These are phyloP conservation scores for Nomada ruficornis DNA, from an alignment of 2,888 invertebrate species.

Conservation along the genomic window DNA sequence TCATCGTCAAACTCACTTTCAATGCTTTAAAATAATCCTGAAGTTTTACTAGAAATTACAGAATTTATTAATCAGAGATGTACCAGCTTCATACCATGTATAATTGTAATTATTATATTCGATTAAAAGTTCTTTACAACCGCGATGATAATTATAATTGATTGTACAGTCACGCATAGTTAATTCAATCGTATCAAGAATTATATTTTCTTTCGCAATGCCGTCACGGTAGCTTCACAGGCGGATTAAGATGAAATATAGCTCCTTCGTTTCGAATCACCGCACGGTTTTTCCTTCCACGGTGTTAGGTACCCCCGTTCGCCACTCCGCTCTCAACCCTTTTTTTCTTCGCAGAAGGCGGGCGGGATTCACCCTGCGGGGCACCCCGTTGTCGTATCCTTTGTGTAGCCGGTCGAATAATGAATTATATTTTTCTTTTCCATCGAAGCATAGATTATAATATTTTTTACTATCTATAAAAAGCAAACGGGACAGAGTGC, in stretches of 20 bases:
- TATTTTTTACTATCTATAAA: slow-evolving; percentile 84
- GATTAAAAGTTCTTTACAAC: background rate
- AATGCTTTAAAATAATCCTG: background rate
- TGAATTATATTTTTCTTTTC: slow-evolving; percentile 84
- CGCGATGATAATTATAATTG: background rate
- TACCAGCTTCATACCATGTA: background rate
- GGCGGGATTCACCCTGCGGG: slow-evolving; percentile 80
- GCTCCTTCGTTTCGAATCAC: slow-evolving; percentile 52
- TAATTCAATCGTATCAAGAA: background rate
- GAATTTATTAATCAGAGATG: background rate
- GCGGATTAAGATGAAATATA: slow-evolving; percentile 63
- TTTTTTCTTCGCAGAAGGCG: slow-evolving; percentile 77
- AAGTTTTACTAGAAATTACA: too few species aligned
- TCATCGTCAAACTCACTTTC: too few species aligned
- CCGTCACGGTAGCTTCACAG: background rate
- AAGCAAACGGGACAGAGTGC: slow-evolving; percentile 64
- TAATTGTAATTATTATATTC: background rate
- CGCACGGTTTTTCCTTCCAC: slow-evolving; percentile 27
- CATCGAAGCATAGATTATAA: slow-evolving; percentile 84
- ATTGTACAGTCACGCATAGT: background rate
- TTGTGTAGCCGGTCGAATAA: slow-evolving; percentile 78
- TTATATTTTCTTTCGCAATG: background rate
- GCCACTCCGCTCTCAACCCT: slow-evolving; percentile 75
- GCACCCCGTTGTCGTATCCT: slow-evolving; percentile 78
- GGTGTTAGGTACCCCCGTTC: slow-evolving; percentile 60